These are phyloP conservation scores for Corythornis madagascariensis DNA, from an alignment of 2,113 vertebrate species.

Conservation along the genomic window DNA sequence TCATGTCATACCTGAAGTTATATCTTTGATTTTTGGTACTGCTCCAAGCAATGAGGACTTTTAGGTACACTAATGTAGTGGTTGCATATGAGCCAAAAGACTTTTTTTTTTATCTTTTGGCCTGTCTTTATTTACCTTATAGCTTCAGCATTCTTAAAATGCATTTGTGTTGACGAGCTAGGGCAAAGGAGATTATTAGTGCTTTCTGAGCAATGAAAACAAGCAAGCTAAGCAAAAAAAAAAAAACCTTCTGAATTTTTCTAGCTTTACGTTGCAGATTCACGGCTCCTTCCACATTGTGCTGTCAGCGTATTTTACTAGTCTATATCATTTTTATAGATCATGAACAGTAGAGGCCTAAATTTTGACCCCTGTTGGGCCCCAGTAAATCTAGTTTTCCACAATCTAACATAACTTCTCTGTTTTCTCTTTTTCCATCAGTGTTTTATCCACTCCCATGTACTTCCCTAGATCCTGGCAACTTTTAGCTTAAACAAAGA, in stretches of 20 bases:
- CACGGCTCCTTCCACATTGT: constrained; percentile 49
- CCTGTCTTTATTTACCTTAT: constrained; percentile 47
- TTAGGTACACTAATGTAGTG: constrained; percentile 1
- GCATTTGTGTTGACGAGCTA: constrained; percentile 16
- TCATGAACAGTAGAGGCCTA: constrained; percentile 69
- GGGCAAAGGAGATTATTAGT: neutral
- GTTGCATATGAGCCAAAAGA: constrained; percentile 47
- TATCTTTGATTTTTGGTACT: constrained; percentile 14
- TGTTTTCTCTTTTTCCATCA: constrained; percentile 67
- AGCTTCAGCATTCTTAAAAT: constrained; percentile 50
- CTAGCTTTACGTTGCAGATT: constrained; percentile 46
- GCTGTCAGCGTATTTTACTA: constrained; percentile 71
- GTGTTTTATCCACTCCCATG: constrained; percentile 62
- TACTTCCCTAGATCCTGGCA: constrained; percentile 55
- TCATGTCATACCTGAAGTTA: constrained; percentile 17
- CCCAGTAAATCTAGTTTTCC: constrained; percentile 70
- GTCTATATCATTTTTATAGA: constrained; percentile 74
- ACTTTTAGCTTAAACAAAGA: constrained; percentile 68
- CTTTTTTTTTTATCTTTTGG: neutral
- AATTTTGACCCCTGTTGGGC: constrained; percentile 67
- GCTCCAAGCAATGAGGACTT: neutral
- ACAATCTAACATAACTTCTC: constrained; percentile 62
- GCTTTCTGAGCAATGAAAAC: constrained; percentile 47
- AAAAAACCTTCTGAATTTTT: constrained; percentile 45
- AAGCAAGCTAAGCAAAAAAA: constrained; percentile 60